Percentiles rank a stretch among this genome's conserved stretches.
Evolutionary conservation across 2,797 vertebrate species (phyloP).

Genomic region (Sebastes matsubarae): DNA sequence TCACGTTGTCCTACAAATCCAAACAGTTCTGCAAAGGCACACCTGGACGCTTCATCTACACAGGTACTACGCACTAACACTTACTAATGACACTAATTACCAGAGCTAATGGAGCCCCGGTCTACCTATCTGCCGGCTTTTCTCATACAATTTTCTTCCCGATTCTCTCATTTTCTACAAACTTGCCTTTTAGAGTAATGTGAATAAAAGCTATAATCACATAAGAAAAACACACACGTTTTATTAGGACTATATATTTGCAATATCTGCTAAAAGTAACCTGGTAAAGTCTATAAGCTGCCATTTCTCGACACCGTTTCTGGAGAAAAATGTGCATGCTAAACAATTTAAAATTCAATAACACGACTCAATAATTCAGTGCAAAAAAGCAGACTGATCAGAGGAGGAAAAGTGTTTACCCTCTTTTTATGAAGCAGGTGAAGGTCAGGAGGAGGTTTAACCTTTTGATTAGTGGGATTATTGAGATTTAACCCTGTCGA

Average conservation of each 20-base stretch:
- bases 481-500: conserved; percentile 74
- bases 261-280: conserved; percentile 40
- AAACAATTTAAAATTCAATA: conserved; percentile 67
- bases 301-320: conserved; percentile 7
- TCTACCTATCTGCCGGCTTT: not conserved
- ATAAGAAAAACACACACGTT: conserved; percentile 8
- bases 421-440: conserved; percentile 73
- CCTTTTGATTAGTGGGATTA: conserved; percentile 79
- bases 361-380: conserved; percentile 60
- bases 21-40: conserved; percentile 99
- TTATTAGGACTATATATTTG: conserved; percentile 26
- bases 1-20: conserved; percentile 99
- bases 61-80: conserved; percentile 83
- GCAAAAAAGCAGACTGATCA: conserved; percentile 47
- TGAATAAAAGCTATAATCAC: conserved; percentile 11
- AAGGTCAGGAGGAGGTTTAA: conserved; percentile 77
- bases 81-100: conserved; percentile 17
- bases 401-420: conserved; percentile 53
- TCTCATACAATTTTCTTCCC: not conserved
- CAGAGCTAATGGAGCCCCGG: not conserved
- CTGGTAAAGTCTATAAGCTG: conserved; percentile 19
- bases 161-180: conserved; percentile 13
- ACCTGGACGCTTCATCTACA: conserved; percentile 98
- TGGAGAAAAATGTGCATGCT: conserved; percentile 49
- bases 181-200: not conserved